Percentiles rank a stretch among this genome's conserved stretches.
phyloP scores from a whole-genome alignment of 2,797 vertebrate genomes.

The Knipowitschia caucasica region DNA sequence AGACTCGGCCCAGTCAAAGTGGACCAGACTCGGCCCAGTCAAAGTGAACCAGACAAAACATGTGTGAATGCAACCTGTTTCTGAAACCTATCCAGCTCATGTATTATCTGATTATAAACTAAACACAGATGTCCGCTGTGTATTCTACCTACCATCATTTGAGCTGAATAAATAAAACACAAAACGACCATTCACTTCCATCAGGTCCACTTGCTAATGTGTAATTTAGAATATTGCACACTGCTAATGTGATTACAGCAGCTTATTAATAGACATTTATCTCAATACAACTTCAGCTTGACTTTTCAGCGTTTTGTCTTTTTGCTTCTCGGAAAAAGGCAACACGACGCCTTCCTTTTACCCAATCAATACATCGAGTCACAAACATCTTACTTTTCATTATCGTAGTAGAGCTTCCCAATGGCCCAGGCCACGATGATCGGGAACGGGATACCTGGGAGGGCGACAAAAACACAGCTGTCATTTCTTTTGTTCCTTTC shows the following conservation, averaged over 20 bases:
- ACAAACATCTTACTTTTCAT: constrained; percentile 87
- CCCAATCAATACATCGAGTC: not conserved
- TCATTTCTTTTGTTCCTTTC: constrained; percentile 18
- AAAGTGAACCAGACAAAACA: too few relatives aligned
- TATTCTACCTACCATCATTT: too few relatives aligned
- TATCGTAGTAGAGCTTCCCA: constrained; percentile 96
- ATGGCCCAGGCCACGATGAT: constrained; percentile 96
- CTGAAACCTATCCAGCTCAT: too few relatives aligned
- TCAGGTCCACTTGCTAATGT: constrained; percentile 15
- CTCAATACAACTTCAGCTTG: constrained; percentile 27
- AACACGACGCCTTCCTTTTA: not conserved
- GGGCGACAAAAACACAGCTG: constrained; percentile 16
- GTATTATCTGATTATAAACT: too few relatives aligned
- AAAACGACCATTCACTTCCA: constrained; percentile 5
- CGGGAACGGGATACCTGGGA: constrained; percentile 93
- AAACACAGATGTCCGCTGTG: too few relatives aligned
- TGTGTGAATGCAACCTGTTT: too few relatives aligned
- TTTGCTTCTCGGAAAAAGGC: not conserved
- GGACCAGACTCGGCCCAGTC: too few relatives aligned
- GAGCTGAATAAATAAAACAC: too few relatives aligned
- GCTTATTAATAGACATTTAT: constrained; percentile 49
- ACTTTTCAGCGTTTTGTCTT: constrained; percentile 37
- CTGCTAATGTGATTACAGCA: constrained; percentile 42
- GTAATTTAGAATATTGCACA: constrained; percentile 28
- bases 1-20: too few relatives aligned